Evolutionary conservation across 1,140 invertebrate species (phyloP).

Genomic region (Heliconius hewitsoni): DNA sequence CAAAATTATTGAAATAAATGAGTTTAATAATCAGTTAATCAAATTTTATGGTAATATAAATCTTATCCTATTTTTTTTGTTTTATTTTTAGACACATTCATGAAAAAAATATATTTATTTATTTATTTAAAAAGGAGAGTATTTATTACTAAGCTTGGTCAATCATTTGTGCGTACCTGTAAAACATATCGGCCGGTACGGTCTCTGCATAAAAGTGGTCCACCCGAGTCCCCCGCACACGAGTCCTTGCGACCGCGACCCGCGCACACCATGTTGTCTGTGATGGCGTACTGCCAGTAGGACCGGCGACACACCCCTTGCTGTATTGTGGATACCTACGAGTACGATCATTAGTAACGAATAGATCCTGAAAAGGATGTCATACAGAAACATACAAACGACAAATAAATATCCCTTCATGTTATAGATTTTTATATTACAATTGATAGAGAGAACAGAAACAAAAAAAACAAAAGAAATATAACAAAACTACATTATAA

Average conservation of each 20-base stretch:
- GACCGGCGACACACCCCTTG: constrained; percentile 89
- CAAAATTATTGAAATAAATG: too few species aligned
- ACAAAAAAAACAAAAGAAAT: neutral
- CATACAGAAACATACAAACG: too few species aligned
- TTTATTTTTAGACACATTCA: too few species aligned
- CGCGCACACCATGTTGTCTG: constrained; percentile 95
- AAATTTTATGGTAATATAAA: too few species aligned
- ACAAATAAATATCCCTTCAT: too few species aligned
- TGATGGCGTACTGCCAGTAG: constrained; percentile 90
- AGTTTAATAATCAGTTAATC: too few species aligned
- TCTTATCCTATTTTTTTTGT: too few species aligned
- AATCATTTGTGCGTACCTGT: constrained; percentile 49
- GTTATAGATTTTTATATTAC: too few species aligned
- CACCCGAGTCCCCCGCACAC: constrained; percentile 94
- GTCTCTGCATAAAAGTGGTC: constrained; percentile 89
- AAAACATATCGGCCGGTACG: constrained; percentile 58
- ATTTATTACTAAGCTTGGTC: too few species aligned
- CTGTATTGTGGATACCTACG: constrained; percentile 89
- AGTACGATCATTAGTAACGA: constrained; percentile 58
- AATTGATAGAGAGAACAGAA: too few species aligned
- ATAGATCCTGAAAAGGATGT: neutral
- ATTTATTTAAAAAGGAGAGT: too few species aligned
- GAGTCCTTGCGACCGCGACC: constrained; percentile 91
- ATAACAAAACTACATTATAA: neutral
- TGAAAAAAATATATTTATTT: too few species aligned